A percentile compares a stretch with the other conserved stretches of the same genome.
Evolutionary conservation across 2,113 vertebrate genomes (phyloP).

Genomic region (Cichladusa arquata): DNA sequence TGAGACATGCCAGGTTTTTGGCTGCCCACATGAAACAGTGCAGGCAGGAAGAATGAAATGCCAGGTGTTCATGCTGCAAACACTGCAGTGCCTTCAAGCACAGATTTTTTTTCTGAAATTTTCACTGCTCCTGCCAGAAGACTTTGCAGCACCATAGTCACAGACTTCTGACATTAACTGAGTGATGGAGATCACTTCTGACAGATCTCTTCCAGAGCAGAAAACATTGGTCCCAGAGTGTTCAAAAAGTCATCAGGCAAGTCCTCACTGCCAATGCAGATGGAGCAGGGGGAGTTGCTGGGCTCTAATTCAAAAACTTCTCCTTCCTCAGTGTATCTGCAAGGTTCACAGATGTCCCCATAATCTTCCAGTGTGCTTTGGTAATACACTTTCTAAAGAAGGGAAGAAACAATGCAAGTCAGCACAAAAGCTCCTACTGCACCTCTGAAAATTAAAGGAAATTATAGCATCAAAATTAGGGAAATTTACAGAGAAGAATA

Average conservation of each 20-base stretch:
- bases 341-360: background rate
- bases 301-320: background rate
- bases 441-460: background rate
- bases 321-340: slow-evolving; percentile 72
- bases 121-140: background rate
- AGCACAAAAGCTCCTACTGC: background rate
- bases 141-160: background rate
- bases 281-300: slow-evolving; percentile 35
- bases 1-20: accelerated
- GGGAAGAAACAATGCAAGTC: background rate
- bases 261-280: slow-evolving; percentile 17
- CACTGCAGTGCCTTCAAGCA: background rate
- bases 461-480: background rate
- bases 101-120: background rate
- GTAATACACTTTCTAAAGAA: slow-evolving; percentile 56
- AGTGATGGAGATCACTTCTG: background rate
- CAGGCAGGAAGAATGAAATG: background rate
- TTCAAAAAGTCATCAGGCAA: slow-evolving; percentile 61
- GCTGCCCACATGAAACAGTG: background rate
- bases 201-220: slow-evolving; percentile 53
- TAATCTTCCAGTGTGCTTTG: background rate
- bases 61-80: background rate
- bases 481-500: background rate
- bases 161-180: background rate
- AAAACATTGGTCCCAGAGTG: slow-evolving; percentile 69